A percentile compares a stretch with the other conserved stretches of the same genome.
Evolutionary conservation across 2,888 invertebrate genomes (phyloP).

Genomic region (Drosophila crucigera): DNA sequence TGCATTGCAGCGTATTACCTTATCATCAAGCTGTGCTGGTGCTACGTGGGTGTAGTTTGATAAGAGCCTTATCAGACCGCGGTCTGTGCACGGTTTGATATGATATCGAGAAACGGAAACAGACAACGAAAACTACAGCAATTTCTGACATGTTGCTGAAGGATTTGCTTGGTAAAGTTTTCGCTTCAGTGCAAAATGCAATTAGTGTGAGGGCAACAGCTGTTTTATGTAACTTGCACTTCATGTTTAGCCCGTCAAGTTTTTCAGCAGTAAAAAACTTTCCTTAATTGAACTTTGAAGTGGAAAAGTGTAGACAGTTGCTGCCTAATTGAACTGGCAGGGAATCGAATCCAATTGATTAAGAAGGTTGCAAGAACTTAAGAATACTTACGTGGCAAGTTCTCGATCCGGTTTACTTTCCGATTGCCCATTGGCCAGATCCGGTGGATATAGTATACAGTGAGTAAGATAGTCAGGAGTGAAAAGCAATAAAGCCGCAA

Average conservation of each 20-base stretch:
- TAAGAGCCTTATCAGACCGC: slow-evolving; percentile 42
- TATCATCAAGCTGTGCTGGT: slow-evolving; percentile 29
- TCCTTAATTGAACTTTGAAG: slow-evolving; percentile 44
- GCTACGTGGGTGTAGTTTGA: slow-evolving; percentile 26
- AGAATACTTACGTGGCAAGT: slow-evolving; percentile 33
- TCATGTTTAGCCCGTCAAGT: slow-evolving; percentile 21
- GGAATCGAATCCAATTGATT: slow-evolving; percentile 5
- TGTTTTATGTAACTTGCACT: slow-evolving; percentile 36
- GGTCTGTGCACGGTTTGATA: slow-evolving; percentile 10
- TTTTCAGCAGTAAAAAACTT: slow-evolving; percentile 25
- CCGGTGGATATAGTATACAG: slow-evolving; percentile 26
- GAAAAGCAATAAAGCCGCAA: slow-evolving; percentile 35
- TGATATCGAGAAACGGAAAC: slow-evolving; percentile 22
- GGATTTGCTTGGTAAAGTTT: slow-evolving; percentile 19
- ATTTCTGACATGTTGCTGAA: slow-evolving; percentile 24
- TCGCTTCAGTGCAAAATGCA: slow-evolving; percentile 37
- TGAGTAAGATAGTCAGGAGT: slow-evolving; percentile 31
- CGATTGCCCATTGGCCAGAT: slow-evolving; percentile 31
- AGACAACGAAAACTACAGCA: slow-evolving; percentile 21
- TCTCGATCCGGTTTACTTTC: slow-evolving; percentile 12
- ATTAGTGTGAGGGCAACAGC: slow-evolving; percentile 48
- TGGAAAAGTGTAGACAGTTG: slow-evolving; percentile 24
- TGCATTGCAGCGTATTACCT: slow-evolving; percentile 31
- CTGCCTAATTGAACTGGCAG: slow-evolving; percentile 16
- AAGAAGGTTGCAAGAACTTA: background rate